Evolutionary conservation across 2,797 vertebrate genomes (phyloP), one percentile per base, ranked within the genome.

Genomic region (Gymnocypris eckloni): DNA sequence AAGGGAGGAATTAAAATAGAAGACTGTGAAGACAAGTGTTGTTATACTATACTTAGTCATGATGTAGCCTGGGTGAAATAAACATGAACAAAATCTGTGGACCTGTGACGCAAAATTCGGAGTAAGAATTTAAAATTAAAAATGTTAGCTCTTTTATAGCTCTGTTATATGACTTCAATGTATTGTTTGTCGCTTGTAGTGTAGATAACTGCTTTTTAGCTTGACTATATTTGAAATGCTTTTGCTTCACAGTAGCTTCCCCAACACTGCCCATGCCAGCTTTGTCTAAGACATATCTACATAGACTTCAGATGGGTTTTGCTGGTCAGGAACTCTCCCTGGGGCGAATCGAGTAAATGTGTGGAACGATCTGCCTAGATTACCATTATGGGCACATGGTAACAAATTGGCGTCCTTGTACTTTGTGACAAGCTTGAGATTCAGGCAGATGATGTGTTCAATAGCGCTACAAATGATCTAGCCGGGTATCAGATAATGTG

Each of bases 401-500:
- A 82, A 76, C 73, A 87, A 86, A 89, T 87, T 84, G 84, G 67
- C 25, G 66, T 84, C 54, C 81, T 88, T 83, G 86, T 86, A 82
- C 79, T 83, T 84, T 22, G 59, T 69, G 75, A 81, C 70, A 70
- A 61, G 54, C 48, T 67, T 83, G 83, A 80, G 76, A 86, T 84
- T 84, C 80, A 75, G 75, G 70, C 59, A 80, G 69, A 82, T 80
- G 84, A 56, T 59, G 64, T 59, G 81, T 80, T 86, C 87, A 83
- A 66, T 85, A 66, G 83, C 25, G 22, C 83, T 83, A 59, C 80
- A 81, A 83, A 86, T 70, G 69, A 81, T 83, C 70, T 73, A 52
- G 76, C 52, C n/a, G 83, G 28, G 56, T 82, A 81, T 85, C 75
- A 88, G 78, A 80, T 84, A 87, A 84, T 82, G 85, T 41, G 16